Conservation (phyloP, 2,888 invertebrate genomes). For the Parnassius smintheus region DNA sequence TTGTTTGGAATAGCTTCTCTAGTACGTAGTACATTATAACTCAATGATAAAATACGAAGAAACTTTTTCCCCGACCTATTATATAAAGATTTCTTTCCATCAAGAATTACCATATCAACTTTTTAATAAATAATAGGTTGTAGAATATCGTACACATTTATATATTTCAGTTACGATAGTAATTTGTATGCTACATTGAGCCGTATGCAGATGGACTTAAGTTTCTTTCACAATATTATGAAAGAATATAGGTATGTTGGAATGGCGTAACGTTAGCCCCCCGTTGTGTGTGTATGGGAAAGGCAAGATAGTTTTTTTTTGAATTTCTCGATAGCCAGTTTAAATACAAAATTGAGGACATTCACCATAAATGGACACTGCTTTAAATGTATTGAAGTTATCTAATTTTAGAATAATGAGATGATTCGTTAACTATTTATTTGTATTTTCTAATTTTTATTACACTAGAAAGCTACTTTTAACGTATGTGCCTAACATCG, state of each 20-base stretch:
- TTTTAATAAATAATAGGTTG: slow-evolving; percentile 25
- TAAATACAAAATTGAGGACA: slow-evolving; percentile 9
- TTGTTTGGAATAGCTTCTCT: too few species aligned
- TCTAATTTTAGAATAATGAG: too few species aligned
- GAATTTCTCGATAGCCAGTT: slow-evolving; percentile 16
- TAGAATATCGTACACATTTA: slow-evolving; percentile 12
- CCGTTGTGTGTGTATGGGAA: slow-evolving; percentile 31
- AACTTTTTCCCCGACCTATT: too few species aligned
- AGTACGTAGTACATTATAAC: too few species aligned
- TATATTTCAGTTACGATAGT: background rate
- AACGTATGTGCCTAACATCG: too few species aligned
- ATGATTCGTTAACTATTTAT: too few species aligned
- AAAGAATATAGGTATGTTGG: background rate
- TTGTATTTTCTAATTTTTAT: too few species aligned
- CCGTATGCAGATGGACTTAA: background rate
- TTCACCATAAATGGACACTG: background rate
- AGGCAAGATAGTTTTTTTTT: slow-evolving; percentile 20
- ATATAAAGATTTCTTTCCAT: slow-evolving; percentile 15
- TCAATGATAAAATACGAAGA: too few species aligned
- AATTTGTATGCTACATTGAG: background rate
- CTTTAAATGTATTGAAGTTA: background rate
- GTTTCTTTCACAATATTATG: background rate
- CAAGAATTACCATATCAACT: slow-evolving; percentile 14
- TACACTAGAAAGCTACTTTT: too few species aligned
- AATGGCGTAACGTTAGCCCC: slow-evolving; percentile 29